Evolutionary conservation across 2,797 vertebrate species (phyloP), one percentile per base, ranked within the genome.

Genomic region (Eptatretus atami): DNA sequence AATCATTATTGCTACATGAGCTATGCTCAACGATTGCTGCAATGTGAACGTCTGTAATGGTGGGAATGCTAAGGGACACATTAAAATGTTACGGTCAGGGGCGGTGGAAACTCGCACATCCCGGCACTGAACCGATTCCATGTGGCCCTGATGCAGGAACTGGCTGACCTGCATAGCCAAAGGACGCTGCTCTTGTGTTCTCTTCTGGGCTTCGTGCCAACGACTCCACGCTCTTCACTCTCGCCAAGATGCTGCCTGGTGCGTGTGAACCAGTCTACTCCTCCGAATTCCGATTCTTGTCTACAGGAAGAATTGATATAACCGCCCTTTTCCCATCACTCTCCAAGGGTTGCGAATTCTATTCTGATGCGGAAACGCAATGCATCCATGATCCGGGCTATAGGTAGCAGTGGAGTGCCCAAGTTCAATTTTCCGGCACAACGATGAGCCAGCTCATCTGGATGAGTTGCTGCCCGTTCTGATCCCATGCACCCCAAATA

Each of bases 301-400:
- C 31, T n/a, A 44, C 31, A 44, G 31, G 31, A 44, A 44, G 31
- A 44, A 44, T 44, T 8, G 31, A 44, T 44, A 44, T 44, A 8
- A 44, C 9, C 10, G 3, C 57, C 25, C 57, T 61, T 61, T 10
- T 61, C 12, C n/a, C 12, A n/a, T n/a, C 57, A 54, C 60, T 64
- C 2, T 60, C 63, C 71, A 90, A n/a, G n/a, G 85, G 78, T 1
- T 92, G 86, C 9, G 82, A 87, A 76, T 81, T 92, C 67, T 92
- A 83, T 71, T 92, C 86, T 1, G 86, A 88, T 65, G 81, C 54
- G 84, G 86, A 60, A 92, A 88, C 70, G n/a, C 86, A n/a, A 92
- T 2, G 84, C 86, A 44, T 92, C 86, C 15, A 87, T 92, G 84
- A 92, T 92, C 72, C 83, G 75, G 86, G 86, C 65, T n/a, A 86